Evolutionary conservation across 53 echinoderm and acorn worm species (phyloP).

Genomic region (Zoroaster sp.): DNA sequence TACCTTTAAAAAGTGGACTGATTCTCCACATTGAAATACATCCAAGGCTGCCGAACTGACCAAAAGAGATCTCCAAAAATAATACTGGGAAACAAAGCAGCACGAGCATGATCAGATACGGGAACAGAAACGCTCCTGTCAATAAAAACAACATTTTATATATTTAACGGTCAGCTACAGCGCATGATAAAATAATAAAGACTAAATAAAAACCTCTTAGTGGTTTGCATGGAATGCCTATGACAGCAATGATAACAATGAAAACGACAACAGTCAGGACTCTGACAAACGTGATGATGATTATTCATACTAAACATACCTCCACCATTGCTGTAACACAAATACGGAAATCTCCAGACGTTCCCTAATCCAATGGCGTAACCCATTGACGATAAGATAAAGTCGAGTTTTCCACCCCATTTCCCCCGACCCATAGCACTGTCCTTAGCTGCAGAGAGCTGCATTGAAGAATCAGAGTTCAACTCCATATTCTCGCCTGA

Average conservation of each 20-base stretch:
- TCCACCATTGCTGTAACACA: slow-evolving; percentile 74
- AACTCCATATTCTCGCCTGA: no score
- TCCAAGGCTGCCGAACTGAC: slow-evolving; percentile 82
- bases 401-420: slow-evolving; percentile 65
- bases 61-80: slow-evolving; percentile 78
- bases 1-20: slow-evolving; percentile 90
- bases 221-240: no score
- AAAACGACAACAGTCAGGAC: not conserved
- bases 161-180: not conserved
- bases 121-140: slow-evolving; percentile 81
- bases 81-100: slow-evolving; percentile 68
- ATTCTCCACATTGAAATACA: slow-evolving; percentile 76
- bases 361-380: slow-evolving; percentile 78
- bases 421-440: not conserved
- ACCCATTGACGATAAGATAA: slow-evolving; percentile 67
- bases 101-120: slow-evolving; percentile 69
- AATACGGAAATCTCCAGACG: slow-evolving; percentile 75
- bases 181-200: no score
- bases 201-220: not conserved
- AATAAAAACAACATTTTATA: not conserved
- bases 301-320: slow-evolving; percentile 32
- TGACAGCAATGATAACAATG: no score
- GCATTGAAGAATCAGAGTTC: no score
- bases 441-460: no score
- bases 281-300: not conserved